phyloP scores from a whole-genome alignment of 2,113 vertebrate genomes.

The Halichoerus grypus region DNA sequence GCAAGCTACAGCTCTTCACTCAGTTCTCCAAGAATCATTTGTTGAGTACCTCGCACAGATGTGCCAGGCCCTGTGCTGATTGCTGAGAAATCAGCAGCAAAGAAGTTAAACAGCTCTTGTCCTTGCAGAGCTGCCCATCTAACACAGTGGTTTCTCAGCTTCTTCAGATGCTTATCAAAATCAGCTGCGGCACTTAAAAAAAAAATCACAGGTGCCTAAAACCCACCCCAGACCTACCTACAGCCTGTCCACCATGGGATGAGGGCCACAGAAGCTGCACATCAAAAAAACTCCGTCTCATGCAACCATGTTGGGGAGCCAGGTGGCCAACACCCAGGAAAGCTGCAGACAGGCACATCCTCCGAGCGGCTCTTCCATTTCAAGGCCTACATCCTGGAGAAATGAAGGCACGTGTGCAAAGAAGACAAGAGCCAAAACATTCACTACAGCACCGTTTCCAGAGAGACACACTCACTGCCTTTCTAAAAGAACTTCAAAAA shows the following conservation, averaged over 20 bases:
- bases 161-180: neutral
- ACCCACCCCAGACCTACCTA: neutral
- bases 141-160: neutral
- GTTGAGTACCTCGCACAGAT: neutral
- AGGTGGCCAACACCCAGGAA: neutral
- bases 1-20: neutral
- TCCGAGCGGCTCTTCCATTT: neutral
- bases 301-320: neutral
- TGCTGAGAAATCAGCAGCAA: neutral
- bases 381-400: neutral
- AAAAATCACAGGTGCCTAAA: neutral
- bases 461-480: neutral
- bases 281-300: neutral
- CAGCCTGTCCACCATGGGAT: neutral
- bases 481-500: conserved; percentile 34
- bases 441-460: neutral
- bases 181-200: neutral
- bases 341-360: neutral
- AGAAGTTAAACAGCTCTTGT: neutral
- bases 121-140: neutral
- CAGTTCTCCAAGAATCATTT: neutral
- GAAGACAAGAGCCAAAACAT: neutral
- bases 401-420: neutral
- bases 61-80: neutral
- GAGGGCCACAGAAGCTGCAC: neutral